Percentiles rank a stretch among this genome's conserved stretches.
phyloP scores from a whole-genome alignment of 2,797 vertebrate genomes.

The Psittacula echo region DNA sequence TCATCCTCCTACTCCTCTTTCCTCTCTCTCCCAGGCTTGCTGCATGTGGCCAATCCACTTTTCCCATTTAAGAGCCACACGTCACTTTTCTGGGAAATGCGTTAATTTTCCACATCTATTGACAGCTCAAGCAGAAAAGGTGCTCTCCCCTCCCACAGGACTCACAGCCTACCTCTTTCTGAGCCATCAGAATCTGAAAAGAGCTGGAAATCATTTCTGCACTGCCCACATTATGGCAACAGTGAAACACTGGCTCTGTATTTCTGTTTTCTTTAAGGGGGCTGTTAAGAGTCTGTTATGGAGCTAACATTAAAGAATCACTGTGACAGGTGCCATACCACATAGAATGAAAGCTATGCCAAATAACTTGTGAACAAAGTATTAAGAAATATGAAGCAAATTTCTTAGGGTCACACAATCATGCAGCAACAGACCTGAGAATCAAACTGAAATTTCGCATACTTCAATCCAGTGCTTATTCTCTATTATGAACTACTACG shows the following conservation, averaged over 20 bases:
- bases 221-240: conserved; percentile 16
- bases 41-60: neutral
- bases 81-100: neutral
- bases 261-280: neutral
- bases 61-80: neutral
- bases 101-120: neutral
- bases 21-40: neutral
- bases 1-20: conserved; percentile 1
- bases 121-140: conserved; percentile 26
- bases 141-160: conserved; percentile 8
- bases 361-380: neutral
- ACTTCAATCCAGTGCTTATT: neutral
- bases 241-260: neutral
- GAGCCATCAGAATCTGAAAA: conserved; percentile 13
- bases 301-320: neutral
- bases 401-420: neutral
- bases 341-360: conserved; percentile 7
- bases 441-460: neutral
- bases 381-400: neutral
- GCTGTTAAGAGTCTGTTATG: neutral
- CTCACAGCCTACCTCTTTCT: conserved; percentile 33
- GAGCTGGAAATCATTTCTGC: neutral
- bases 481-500: neutral
- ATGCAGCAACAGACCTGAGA: neutral
- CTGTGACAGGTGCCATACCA: neutral